Evolutionary conservation across 2,113 vertebrate genomes (phyloP).

Genomic region (Ptyas mucosa): DNA sequence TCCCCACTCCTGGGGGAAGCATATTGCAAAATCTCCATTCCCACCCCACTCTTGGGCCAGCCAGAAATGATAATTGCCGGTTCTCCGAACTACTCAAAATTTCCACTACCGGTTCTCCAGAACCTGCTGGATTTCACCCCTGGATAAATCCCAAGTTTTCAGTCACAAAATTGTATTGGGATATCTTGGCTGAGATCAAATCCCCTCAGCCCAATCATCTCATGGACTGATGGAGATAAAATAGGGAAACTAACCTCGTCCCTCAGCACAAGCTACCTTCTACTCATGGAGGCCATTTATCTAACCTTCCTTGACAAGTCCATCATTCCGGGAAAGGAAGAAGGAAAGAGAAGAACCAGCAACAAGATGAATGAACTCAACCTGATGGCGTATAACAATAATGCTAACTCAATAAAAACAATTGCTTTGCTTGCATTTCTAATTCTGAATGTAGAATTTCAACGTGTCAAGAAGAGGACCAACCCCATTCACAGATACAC

Average conservation of each 20-base stretch:
- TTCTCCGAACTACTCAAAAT: too few relatives aligned
- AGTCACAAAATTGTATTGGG: constrained; percentile 53
- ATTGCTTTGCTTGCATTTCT: background rate
- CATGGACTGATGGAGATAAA: background rate
- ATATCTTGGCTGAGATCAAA: background rate
- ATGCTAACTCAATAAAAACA: background rate
- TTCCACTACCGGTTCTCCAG: too few relatives aligned
- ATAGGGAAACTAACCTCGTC: background rate
- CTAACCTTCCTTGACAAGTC: background rate
- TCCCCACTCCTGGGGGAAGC: too few relatives aligned
- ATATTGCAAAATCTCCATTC: too few relatives aligned
- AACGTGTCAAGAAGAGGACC: constrained; percentile 19
- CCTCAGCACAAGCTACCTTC: background rate
- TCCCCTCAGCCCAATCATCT: background rate
- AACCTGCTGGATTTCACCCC: too few relatives aligned
- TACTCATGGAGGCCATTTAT: background rate
- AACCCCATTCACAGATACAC: background rate
- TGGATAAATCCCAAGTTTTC: constrained; percentile 4
- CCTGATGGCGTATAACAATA: background rate
- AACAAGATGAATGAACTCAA: background rate
- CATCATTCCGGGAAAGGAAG: background rate
- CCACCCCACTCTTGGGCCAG: too few relatives aligned
- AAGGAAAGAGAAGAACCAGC: background rate
- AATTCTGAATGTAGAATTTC: background rate
- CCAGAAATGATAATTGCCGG: too few relatives aligned